Base-by-base conservation (phyloP, 2,888 invertebrate genomes). In the Polydesmus complanatus region DNA sequence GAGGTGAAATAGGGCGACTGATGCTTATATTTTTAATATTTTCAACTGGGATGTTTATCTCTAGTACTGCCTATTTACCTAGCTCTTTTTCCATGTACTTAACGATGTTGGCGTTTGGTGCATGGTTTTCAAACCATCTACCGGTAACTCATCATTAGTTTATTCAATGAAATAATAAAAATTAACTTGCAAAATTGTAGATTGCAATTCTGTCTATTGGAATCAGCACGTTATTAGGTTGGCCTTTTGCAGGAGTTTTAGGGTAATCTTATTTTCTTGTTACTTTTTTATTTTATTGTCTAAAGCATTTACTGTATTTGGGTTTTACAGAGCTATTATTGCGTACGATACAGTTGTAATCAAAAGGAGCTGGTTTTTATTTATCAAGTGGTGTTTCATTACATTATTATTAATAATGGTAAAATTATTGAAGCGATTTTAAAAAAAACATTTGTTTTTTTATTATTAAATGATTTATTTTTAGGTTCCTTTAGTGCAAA, bases 241-340 rank as follows among this genome's bases (percentile, higher is more conserved):
- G 98, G 98, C 98, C 98, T 0, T 98, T 98, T 80, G 91, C 93
- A 62, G 95, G 85, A 0, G 74, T 95, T n/a, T 78, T 97, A 22
- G 95, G 96, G 79, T 79, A 73, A 67, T 55, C 50, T 23, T 19
- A 26, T 21, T 49, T 22, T 47, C 51, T 48, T 60, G 22, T 26
- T 56, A 21, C 27, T 51, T 21, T 48, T 54, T 26, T 22, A 22
- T 51, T 19, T 48, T 25, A 2, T n/a, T 14, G 56, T 26, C 23
- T 56, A 52, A 51, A 52, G n/a, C n/a, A n/a, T n/a, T n/a, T n/a
- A n/a, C n/a, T 26, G 23, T 27, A 5, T 27, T 27, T 3, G 8
- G 55, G 23, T 54, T 66, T 70, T 72, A 14, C 66, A 82, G 82
- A 2, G 68, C 88, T 3, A 92, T 95, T 0, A 85, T 96, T 67